Percentiles rank a stretch among this genome's conserved stretches.
Evolutionary conservation across 2,888 invertebrate species (phyloP).

Genomic region (Hypomecis atomaria): DNA sequence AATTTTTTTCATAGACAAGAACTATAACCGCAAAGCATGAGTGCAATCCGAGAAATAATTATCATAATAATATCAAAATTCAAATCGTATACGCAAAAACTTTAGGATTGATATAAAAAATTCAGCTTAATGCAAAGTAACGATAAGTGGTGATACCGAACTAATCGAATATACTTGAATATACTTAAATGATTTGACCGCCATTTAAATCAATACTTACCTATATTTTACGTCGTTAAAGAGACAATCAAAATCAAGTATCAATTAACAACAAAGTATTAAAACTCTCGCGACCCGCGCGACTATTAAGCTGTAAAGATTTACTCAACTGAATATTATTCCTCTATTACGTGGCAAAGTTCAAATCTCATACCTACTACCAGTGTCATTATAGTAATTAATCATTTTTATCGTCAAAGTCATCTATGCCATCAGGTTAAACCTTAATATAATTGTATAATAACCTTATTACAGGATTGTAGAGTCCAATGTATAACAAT

Average conservation of each 20-base stretch:
- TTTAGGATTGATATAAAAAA: no score
- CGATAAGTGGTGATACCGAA: no score
- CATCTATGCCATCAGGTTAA: constrained; percentile 11
- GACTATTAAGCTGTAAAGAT: background rate
- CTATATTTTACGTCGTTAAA: constrained; percentile 1
- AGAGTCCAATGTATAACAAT: background rate
- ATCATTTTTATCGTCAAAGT: constrained; percentile 18
- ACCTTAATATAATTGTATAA: background rate
- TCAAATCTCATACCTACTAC: constrained; percentile 17
- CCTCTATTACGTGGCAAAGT: constrained; percentile 14
- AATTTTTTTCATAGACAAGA: no score
- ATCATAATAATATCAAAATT: no score
- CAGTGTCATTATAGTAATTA: constrained; percentile 25
- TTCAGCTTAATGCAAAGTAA: no score
- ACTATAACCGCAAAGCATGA: no score
- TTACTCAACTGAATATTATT: constrained; percentile 1
- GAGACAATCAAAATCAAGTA: constrained; percentile 7
- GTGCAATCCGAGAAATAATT: no score
- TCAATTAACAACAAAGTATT: constrained; percentile 8
- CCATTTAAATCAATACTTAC: background rate
- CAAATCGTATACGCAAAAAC: no score
- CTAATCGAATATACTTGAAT: no score
- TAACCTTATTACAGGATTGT: background rate
- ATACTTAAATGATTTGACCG: no score
- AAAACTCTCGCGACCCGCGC: background rate